Conservation (phyloP, 2,888 invertebrate genomes). For the Drosophila differens region DNA sequence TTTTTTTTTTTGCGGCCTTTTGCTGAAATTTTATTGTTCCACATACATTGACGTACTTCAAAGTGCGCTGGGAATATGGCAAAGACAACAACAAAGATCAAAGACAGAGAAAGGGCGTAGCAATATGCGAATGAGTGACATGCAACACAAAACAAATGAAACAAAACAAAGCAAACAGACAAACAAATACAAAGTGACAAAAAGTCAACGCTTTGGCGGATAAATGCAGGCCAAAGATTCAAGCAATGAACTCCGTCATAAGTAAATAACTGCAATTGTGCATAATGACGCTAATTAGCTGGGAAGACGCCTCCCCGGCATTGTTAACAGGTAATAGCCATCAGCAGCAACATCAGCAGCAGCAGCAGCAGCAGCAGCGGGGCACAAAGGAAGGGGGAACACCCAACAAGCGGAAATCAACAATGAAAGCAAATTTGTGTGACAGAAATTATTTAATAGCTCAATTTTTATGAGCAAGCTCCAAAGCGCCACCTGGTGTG, state of each 20-base stretch:
- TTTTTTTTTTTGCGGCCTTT: background rate
- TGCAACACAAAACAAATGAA: slow-evolving; percentile 17
- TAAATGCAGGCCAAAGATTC: slow-evolving; percentile 44
- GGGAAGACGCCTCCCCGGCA: slow-evolving; percentile 60
- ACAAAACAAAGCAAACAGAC: too few species aligned
- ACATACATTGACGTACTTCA: slow-evolving; percentile 56
- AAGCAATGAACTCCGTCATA: slow-evolving; percentile 43
- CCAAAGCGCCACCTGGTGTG: slow-evolving; percentile 59
- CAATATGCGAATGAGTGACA: slow-evolving; percentile 53
- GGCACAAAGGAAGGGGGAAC: slow-evolving; percentile 4
- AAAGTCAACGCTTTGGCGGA: slow-evolving; percentile 36
- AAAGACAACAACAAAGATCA: slow-evolving; percentile 72
- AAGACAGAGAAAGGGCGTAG: slow-evolving; percentile 44
- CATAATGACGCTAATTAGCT: slow-evolving; percentile 79
- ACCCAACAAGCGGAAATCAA: slow-evolving; percentile 70
- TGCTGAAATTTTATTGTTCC: slow-evolving; percentile 64
- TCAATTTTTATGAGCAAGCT: slow-evolving; percentile 63
- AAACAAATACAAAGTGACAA: slow-evolving; percentile 49
- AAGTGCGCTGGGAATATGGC: slow-evolving; percentile 58
- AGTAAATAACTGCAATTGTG: slow-evolving; percentile 78
- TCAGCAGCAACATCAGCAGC: background rate
- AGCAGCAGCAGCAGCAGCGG: background rate
- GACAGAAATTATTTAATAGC: slow-evolving; percentile 82
- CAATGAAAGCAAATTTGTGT: slow-evolving; percentile 81
- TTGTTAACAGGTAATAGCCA: slow-evolving; percentile 40